Base-by-base conservation (phyloP, 2,888 invertebrate genomes). In the Nephrotoma guestfalica region DNA sequence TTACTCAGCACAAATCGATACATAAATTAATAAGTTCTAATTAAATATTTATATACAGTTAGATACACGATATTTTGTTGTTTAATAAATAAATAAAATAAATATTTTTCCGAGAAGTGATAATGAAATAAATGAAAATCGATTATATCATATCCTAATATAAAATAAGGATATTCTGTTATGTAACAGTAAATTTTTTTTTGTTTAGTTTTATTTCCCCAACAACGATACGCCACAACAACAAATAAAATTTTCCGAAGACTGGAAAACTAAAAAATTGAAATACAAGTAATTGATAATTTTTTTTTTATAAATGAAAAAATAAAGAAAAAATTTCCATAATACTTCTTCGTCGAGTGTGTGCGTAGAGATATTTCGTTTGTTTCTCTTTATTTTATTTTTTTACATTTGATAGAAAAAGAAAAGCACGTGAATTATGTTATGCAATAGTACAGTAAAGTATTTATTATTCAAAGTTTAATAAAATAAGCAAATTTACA, bases 401-500 rank as follows among this genome's bases (percentile, higher is more conserved):
- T 84, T 84, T 84, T 84, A 18, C 42, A 15, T 84, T 84, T 84
- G 42, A 86, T 30, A 41, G 47, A 45, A 86, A 45, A 47, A 86
- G 45, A 86, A 86, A 86, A 86, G 86, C 86, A 86, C 86, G 86
- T 86, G 86, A 86, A 86, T 6, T 86, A 86, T 86, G 45, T 86
- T 86, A 86, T 86, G 86, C 86, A 86, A 86, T 45, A 84, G 41
- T 41, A 84, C 84, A 84, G 84, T 84, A 41, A 84, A 15, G 42
- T 41, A 15, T 41, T 71, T 71, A 71, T 71, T 71, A 71, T 71
- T 71, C 30, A 71, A 30, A 30, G 30, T 30, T 30, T 30, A 30
- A 30, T 30, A 71, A 18, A 71, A 11, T 71, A 71, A 71, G 30
- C 30, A 71, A 71, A 51, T 51, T 51, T 51, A 51, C 51, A 51